phyloP scores from a whole-genome alignment of 2,113 vertebrate species.

The Caranx melampygus region DNA sequence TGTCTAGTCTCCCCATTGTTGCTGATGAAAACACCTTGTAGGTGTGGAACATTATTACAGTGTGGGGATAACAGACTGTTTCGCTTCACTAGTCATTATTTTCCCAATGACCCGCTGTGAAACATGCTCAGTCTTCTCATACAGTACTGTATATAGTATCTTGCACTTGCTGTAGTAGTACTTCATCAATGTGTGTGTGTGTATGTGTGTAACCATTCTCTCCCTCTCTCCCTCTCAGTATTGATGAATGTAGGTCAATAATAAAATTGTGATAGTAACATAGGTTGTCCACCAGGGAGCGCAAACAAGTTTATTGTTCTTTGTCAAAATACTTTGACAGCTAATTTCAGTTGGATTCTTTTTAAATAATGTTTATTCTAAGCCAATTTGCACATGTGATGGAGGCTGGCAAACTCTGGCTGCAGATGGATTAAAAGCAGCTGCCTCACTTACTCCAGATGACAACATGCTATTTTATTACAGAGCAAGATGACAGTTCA shows the following conservation, averaged over 20 bases:
- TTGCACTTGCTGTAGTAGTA: not conserved
- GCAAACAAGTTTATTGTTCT: not conserved
- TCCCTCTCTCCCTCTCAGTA: not conserved
- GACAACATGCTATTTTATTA: constrained; percentile 6
- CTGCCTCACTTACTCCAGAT: not conserved
- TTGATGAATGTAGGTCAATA: not conserved
- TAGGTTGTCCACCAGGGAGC: not conserved
- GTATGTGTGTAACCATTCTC: not conserved
- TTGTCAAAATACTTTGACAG: not conserved
- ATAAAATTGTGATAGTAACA: not conserved
- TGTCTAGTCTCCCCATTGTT: not conserved
- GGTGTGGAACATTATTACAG: not conserved
- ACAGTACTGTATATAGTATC: not conserved
- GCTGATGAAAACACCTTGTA: not conserved
- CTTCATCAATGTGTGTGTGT: not conserved
- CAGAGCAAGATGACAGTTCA: too few species aligned
- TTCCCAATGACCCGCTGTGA: not conserved
- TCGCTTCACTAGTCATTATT: constrained; percentile 1
- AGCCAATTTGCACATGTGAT: not conserved
- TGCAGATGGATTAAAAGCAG: constrained; percentile 6
- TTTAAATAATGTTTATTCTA: not conserved
- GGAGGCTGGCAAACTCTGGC: not conserved
- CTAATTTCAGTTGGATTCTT: not conserved
- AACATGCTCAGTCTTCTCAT: not conserved
- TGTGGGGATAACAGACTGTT: not conserved